These are phyloP conservation scores for Ormyrus nitidulus DNA, from an alignment of 2,888 invertebrate genomes.

Conservation along the genomic window DNA sequence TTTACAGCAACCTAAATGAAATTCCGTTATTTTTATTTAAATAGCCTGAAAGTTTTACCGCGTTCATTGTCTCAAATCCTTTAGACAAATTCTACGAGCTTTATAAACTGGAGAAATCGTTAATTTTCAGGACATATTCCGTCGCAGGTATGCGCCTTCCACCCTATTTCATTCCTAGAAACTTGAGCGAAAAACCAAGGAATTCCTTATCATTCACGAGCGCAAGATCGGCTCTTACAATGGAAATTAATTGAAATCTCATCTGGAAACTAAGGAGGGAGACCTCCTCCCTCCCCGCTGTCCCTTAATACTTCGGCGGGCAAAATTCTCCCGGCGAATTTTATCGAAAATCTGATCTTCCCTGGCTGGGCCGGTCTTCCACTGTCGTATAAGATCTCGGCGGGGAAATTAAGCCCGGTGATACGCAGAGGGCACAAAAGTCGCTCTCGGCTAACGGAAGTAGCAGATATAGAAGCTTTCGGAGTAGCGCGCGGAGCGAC, in stretches of 20 bases:
- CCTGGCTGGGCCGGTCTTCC: neutral
- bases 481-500: slow-evolving; percentile 52
- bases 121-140: slow-evolving; percentile 7
- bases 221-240: slow-evolving; percentile 17
- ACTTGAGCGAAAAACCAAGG: slow-evolving; percentile 37
- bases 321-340: slow-evolving; percentile 38
- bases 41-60: neutral
- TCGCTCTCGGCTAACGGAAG: slow-evolving; percentile 8
- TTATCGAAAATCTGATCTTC: slow-evolving; percentile 49
- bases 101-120: slow-evolving; percentile 22
- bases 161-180: too few relatives aligned
- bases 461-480: neutral
- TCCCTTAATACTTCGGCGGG: neutral
- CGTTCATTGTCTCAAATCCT: too few relatives aligned
- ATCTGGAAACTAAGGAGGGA: slow-evolving; percentile 7
- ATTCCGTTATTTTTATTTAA: too few relatives aligned
- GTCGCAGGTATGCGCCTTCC: slow-evolving; percentile 21
- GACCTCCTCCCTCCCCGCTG: neutral
- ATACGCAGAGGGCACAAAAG: slow-evolving; percentile 21
- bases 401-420: slow-evolving; percentile 43
- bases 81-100: neutral
- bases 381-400: neutral
- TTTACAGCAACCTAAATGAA: too few relatives aligned
- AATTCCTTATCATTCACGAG: slow-evolving; percentile 43
- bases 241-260: slow-evolving; percentile 53